These are phyloP conservation scores for Bungarus multicinctus DNA, from an alignment of 2,113 vertebrate species.

Conservation along the genomic window DNA sequence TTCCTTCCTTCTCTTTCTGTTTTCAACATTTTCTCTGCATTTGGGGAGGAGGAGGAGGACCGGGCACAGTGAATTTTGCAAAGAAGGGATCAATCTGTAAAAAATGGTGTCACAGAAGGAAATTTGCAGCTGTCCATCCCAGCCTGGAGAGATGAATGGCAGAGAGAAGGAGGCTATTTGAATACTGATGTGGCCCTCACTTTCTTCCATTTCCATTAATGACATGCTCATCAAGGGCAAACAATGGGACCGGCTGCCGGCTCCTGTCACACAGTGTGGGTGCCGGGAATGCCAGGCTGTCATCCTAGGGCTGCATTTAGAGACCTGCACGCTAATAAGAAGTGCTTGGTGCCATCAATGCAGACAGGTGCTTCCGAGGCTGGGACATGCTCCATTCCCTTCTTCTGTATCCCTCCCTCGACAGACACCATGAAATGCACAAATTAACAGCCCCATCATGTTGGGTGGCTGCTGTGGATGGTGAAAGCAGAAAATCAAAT, in stretches of 20 bases:
- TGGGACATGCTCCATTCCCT: conserved; percentile 83
- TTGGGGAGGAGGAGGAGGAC: not conserved
- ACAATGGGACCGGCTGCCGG: conserved; percentile 89
- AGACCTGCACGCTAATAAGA: conserved; percentile 89
- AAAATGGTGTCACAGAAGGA: conserved; percentile 65
- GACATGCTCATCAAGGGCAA: conserved; percentile 94
- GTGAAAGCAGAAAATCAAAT: conserved; percentile 93
- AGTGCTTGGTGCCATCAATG: conserved; percentile 85
- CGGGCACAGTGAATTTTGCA: conserved; percentile 55
- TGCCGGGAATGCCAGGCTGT: conserved; percentile 80
- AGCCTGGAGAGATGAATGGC: conserved; percentile 76
- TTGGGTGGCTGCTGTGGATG: conserved; percentile 82
- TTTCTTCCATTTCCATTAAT: conserved; percentile 89
- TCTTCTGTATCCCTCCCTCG: conserved; percentile 74
- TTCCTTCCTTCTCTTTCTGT: not conserved
- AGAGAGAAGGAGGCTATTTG: conserved; percentile 90
- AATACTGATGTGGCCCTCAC: conserved; percentile 92
- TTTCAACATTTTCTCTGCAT: conserved; percentile 25
- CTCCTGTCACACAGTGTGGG: conserved; percentile 84
- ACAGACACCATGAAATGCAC: conserved; percentile 88
- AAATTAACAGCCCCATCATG: conserved; percentile 93
- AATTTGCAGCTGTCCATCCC: conserved; percentile 70
- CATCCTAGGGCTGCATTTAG: conserved; percentile 81
- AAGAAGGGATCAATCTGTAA: conserved; percentile 68
- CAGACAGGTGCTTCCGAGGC: conserved; percentile 92